A percentile compares a stretch with the other conserved stretches of the same genome.
phyloP scores from a whole-genome alignment of 2,113 vertebrate species.

The Corythaixoides concolor region DNA sequence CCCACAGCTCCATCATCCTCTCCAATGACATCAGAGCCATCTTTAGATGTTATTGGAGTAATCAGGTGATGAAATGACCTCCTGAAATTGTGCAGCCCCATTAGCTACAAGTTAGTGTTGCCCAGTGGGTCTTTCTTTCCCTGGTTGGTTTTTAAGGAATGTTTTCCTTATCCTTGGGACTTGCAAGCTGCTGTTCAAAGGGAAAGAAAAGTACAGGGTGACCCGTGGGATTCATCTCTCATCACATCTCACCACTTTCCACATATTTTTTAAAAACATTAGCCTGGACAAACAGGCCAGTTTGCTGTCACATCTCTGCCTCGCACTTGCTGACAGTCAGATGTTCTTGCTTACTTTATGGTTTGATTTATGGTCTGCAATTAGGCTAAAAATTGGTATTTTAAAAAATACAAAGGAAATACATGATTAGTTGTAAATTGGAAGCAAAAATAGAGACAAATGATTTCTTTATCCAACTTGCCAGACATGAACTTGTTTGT shows the following conservation, averaged over 20 bases:
- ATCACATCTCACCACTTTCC: not conserved
- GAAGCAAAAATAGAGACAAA: constrained; percentile 13
- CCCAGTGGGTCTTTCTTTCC: not conserved
- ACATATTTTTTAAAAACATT: not conserved
- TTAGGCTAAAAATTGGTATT: constrained; percentile 14
- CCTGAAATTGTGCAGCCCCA: not conserved
- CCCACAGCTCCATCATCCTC: not conserved
- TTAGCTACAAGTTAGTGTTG: not conserved
- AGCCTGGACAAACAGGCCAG: not conserved
- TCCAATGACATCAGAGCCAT: not conserved
- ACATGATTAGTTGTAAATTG: constrained; percentile 14
- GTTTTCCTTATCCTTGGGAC: not conserved
- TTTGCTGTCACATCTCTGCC: constrained; percentile 14
- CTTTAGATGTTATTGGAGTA: not conserved
- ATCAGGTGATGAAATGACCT: not conserved
- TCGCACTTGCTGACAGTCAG: constrained; percentile 16
- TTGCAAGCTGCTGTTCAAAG: constrained; percentile 29
- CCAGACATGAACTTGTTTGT: not conserved
- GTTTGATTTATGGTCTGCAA: constrained; percentile 29
- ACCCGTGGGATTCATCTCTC: constrained; percentile 38
- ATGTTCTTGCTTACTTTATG: constrained; percentile 25
- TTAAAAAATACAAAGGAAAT: constrained; percentile 31
- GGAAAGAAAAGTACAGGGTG: not conserved
- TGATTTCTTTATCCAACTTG: not conserved
- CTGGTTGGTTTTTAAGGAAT: not conserved